Evolutionary conservation across 2,888 invertebrate species (phyloP).

Genomic region (Dynastes hyllus): DNA sequence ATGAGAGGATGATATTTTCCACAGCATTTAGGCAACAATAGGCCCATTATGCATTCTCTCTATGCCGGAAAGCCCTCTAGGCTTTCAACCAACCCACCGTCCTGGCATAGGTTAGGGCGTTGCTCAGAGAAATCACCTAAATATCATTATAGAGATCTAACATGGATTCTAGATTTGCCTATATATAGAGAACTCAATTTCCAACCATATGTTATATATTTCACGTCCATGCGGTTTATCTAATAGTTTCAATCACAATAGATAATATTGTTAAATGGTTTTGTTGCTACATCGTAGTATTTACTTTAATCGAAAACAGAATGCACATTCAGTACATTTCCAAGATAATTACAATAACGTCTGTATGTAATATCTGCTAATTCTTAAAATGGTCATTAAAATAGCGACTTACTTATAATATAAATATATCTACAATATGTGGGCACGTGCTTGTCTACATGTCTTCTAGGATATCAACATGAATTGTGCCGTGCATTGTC

Average conservation of each 20-base stretch:
- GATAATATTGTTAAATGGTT: background rate
- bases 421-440: background rate
- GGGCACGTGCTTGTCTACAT: background rate
- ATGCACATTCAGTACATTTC: background rate
- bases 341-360: background rate
- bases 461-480: background rate
- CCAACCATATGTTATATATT: background rate
- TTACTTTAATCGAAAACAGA: background rate
- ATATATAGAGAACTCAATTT: background rate
- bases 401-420: background rate
- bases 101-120: no score
- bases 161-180: background rate
- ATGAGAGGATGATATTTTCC: no score
- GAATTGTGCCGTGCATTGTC: background rate
- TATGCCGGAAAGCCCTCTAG: no score
- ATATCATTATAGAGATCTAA: background rate
- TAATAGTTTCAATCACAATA: slow-evolving; percentile 1
- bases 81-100: no score
- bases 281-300: background rate
- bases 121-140: no score
- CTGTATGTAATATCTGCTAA: background rate
- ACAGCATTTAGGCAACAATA: no score
- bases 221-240: background rate
- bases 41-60: no score
- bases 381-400: background rate